Conservation (phyloP, 2,888 invertebrate genomes). For the Synergus japonicus region DNA sequence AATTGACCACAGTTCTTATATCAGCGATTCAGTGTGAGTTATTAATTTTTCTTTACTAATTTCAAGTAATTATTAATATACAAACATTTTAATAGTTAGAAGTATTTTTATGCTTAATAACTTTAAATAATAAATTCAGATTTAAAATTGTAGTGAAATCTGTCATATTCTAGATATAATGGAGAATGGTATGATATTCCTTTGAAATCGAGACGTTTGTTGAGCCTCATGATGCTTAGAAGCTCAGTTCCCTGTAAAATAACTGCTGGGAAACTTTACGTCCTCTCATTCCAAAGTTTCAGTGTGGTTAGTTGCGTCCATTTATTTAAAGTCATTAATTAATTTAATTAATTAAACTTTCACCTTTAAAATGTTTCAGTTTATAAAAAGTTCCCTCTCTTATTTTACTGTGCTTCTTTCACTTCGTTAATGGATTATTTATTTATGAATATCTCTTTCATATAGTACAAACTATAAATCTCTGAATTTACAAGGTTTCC, state of each 20-base stretch:
- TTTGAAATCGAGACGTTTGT: conserved; percentile 37
- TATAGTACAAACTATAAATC: background rate
- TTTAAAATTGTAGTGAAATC: background rate
- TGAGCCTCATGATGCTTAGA: conserved; percentile 45
- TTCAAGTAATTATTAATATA: conserved; percentile 3
- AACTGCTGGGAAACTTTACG: conserved; percentile 46
- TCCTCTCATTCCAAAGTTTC: conserved; percentile 48
- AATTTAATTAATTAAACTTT: background rate
- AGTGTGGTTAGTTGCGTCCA: conserved; percentile 36
- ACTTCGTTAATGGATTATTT: conserved; percentile 25
- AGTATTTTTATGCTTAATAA: background rate
- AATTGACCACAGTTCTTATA: conserved; percentile 43
- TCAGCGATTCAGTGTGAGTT: conserved; percentile 46
- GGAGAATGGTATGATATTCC: conserved; percentile 46
- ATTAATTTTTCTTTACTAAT: background rate
- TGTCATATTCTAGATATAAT: conserved; percentile 38
- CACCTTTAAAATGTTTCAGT: conserved; percentile 34
- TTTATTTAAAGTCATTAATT: background rate
- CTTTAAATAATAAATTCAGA: background rate
- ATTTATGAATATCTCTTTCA: background rate
- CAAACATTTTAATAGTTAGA: background rate
- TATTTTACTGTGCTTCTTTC: conserved; percentile 49
- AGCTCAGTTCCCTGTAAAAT: conserved; percentile 44
- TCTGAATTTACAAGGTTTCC: background rate
- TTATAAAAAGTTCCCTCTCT: conserved; percentile 47